Evolutionary conservation across 2,888 invertebrate genomes (phyloP), one percentile per base, ranked within the genome.

Genomic region (Ormia ochracea): DNA sequence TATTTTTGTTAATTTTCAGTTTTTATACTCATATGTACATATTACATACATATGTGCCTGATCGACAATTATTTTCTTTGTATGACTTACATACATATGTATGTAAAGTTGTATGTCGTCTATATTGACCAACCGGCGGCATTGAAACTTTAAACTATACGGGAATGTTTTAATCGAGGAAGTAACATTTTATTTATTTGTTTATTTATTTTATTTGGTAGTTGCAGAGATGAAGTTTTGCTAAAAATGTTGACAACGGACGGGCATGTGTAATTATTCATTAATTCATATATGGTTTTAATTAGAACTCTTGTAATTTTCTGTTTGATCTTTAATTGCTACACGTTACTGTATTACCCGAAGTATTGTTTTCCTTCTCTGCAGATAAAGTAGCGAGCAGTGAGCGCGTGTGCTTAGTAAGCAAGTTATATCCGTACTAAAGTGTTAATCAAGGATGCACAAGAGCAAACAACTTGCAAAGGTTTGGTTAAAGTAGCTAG

Each of bases 381-480:
- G 10, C n/a, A 33, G 33, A 58, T 4, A 56, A 41, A 58, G 69
- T 48, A 58, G 65, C 69, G 52, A 75, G 56, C 48, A 70, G 23
- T 70, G n/a, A 68, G 56, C 69, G 41, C 69, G 76, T 77, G 76
- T 19, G 69, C 41, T 41, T 63, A 58, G 41, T 70, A 77, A 77
- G 63, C 70, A 77, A 77, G 76, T 77, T 77, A 77, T 77, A 70
- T 77, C 69, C 63, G 56, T 63, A 77, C 76, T 77, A 77, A 77
- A 77, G 76, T 70, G 72, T 78, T 63, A 72, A 78, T 75, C 72
- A 75, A 75, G 75, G 78, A 81, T 78, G 75, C 81, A 77, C 70
- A 81, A 68, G 75, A 75, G 75, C 78, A 81, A 78, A 75, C 81
- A 78, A 78, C 70, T 81, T 70, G 78, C 70, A 78, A 78, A 75